phyloP scores from a whole-genome alignment of 2,797 vertebrate genomes.

The Galago senegalensis region DNA sequence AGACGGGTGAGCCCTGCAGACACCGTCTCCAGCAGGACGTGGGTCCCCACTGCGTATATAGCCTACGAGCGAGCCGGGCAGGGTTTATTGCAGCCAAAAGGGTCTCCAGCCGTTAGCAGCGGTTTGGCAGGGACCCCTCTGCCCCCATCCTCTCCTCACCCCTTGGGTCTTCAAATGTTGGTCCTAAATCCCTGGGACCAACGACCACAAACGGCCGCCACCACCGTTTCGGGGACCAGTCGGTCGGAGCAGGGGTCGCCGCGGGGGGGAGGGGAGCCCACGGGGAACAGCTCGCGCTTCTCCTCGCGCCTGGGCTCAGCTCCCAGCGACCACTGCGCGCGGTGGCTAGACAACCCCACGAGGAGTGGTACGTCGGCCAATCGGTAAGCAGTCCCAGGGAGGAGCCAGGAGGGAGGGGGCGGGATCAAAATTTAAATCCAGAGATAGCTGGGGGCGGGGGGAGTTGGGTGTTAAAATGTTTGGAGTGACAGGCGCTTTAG shows the following conservation, averaged over 20 bases:
- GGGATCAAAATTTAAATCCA: neutral
- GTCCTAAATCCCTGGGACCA: slow-evolving; percentile 65
- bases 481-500: neutral
- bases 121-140: neutral
- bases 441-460: too few relatives aligned
- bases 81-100: neutral
- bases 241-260: neutral
- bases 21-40: neutral
- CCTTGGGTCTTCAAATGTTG: slow-evolving; percentile 62
- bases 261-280: neutral
- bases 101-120: slow-evolving; percentile 38
- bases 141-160: slow-evolving; percentile 77
- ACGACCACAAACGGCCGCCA: slow-evolving; percentile 82
- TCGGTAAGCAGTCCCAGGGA: neutral
- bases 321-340: slow-evolving; percentile 35
- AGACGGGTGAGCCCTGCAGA: neutral
- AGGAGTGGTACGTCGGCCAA: neutral
- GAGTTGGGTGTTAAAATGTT: neutral
- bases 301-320: slow-evolving; percentile 62
- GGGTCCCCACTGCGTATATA: neutral
- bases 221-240: slow-evolving; percentile 62
- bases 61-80: neutral
- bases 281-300: neutral
- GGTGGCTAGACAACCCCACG: neutral
- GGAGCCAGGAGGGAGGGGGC: neutral